Conservation (phyloP, 2,113 vertebrate species). For the Grammomys surdaster region DNA sequence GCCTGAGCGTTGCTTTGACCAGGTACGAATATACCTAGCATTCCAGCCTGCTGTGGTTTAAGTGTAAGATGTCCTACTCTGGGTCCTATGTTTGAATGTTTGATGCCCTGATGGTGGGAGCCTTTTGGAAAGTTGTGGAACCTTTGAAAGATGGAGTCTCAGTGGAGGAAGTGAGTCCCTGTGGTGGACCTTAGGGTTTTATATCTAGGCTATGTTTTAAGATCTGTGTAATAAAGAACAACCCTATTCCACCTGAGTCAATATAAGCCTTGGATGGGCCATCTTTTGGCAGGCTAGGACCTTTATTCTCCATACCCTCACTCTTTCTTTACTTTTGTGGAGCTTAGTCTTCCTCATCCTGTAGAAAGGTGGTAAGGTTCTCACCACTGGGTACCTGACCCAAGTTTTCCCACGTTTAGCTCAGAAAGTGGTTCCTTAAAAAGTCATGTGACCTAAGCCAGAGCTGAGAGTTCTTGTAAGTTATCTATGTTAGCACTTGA, state of each 20-base stretch:
- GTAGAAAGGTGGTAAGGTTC: not conserved
- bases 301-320: not conserved
- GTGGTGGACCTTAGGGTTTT: not conserved
- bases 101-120: not conserved
- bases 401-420: not conserved
- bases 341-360: not conserved
- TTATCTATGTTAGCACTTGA: not conserved
- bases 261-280: not conserved
- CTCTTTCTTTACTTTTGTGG: not conserved
- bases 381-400: not conserved
- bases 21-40: too few relatives aligned
- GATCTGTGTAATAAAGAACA: not conserved
- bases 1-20: not conserved
- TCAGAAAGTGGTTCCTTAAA: not conserved
- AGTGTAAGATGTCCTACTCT: not conserved
- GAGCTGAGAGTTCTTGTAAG: not conserved
- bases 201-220: not conserved
- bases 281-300: not conserved
- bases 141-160: not conserved
- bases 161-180: not conserved
- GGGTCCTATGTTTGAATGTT: too few relatives aligned
- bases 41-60: too few relatives aligned
- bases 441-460: not conserved
- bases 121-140: not conserved
- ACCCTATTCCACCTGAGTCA: not conserved